These are phyloP conservation scores for Ctenicera cuprea DNA, from an alignment of 2,888 invertebrate species.

Conservation along the genomic window DNA sequence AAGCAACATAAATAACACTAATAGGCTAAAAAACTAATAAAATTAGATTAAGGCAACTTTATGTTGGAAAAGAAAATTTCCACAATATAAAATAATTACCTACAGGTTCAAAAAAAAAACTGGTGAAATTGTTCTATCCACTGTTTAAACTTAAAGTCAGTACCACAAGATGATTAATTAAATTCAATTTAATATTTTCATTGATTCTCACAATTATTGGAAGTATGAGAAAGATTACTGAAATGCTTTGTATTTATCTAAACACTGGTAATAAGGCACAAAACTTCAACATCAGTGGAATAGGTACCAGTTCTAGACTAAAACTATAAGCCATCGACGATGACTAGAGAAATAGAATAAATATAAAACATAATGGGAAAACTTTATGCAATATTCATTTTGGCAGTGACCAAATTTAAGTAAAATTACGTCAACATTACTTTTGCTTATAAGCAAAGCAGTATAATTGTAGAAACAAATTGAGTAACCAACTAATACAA, in stretches of 20 bases:
- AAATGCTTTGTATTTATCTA: background rate
- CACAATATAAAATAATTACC: too few species aligned
- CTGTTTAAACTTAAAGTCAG: too few species aligned
- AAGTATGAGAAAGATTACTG: background rate
- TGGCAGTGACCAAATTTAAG: constrained; percentile 38
- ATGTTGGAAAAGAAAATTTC: background rate
- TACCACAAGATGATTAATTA: too few species aligned
- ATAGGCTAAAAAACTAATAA: background rate
- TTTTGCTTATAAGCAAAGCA: constrained; percentile 7
- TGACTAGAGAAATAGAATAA: constrained; percentile 34
- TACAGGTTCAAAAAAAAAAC: too few species aligned
- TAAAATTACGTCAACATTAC: constrained; percentile 29
- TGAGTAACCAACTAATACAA: constrained; percentile 11
- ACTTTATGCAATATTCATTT: constrained; percentile 12
- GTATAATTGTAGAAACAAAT: background rate
- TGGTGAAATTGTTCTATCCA: too few species aligned
- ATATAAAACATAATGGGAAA: constrained; percentile 13
- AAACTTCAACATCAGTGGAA: background rate
- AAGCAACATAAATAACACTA: constrained; percentile 18
- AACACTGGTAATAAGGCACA: constrained; percentile 17
- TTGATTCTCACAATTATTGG: background rate
- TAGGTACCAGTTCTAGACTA: background rate
- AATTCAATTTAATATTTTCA: background rate
- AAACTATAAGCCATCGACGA: constrained; percentile 23
- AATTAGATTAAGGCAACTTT: constrained; percentile 6